A percentile compares a stretch with the other conserved stretches of the same genome.
These are phyloP conservation scores for Myotis planiceps DNA, from an alignment of 2,797 vertebrate species.

Conservation along the genomic window DNA sequence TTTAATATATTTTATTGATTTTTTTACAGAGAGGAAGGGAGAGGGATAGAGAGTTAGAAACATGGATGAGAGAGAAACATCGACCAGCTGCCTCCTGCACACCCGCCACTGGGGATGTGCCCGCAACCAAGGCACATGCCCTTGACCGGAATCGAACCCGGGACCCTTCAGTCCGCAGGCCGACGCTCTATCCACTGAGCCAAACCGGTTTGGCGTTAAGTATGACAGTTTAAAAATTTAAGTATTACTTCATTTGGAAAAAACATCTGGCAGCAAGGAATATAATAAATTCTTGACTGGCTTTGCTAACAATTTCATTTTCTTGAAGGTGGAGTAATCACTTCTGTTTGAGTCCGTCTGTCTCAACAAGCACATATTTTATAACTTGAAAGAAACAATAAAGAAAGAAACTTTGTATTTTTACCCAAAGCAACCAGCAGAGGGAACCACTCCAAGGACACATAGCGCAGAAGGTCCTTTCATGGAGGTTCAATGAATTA, in stretches of 20 bases:
- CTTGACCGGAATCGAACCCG: too few species aligned
- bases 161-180: too few species aligned
- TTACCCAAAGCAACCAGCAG: conserved; percentile 76
- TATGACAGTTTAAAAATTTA: background rate
- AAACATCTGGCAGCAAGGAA: background rate
- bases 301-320: conserved; percentile 26
- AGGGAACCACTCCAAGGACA: conserved; percentile 69
- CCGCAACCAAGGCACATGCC: too few species aligned
- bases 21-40: too few species aligned
- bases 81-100: too few species aligned
- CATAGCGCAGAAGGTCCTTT: background rate
- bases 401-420: background rate
- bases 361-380: conserved; percentile 21
- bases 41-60: too few species aligned
- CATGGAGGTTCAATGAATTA: background rate
- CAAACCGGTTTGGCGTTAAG: too few species aligned
- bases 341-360: background rate
- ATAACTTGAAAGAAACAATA: conserved; percentile 3
- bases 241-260: background rate
- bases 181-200: too few species aligned
- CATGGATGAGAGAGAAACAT: too few species aligned
- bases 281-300: background rate
- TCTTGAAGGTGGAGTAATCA: background rate
- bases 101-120: too few species aligned
- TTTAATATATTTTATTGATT: too few species aligned